Evolutionary conservation across 2,113 vertebrate genomes (phyloP), one percentile per base, ranked within the genome.

Genomic region (Microtus pennsylvanicus): DNA sequence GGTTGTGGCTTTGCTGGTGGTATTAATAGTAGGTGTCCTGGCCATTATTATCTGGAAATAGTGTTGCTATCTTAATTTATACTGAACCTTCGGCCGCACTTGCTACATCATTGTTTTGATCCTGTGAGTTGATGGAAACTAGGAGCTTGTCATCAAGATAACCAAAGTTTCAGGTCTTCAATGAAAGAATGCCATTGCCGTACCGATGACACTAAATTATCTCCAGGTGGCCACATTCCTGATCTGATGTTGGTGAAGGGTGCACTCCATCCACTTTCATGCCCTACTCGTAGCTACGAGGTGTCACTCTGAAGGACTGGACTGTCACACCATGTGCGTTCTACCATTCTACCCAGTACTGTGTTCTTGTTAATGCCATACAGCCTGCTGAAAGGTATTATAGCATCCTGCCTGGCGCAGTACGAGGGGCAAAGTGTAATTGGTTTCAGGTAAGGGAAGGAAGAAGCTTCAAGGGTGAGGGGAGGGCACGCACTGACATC

Each of bases 321-420:
- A 28, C n/a, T 93, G 63, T 77, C 50, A 55, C 45, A 61, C 11
- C 26, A 0, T 28, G 24, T 67, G 21, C 26, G 35, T 65, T 63
- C 35, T 47, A 74, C 17, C 38, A 19, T 75, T 63, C 22, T 47
- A 74, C 10, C 45, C n/a, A 14, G 47, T 91, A 7, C 33, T 77
- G n/a, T 42, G n/a, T 94, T 86, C 91, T 96, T 92, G 92, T 94
- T 93, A 95, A 89, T 75, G 85, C 76, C 47, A 35, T 70, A 80
- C 86, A 89, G 96, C 78, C 92, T 90, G 74, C 63, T 89, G 90
- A 82, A 89, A 96, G 97, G 93, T 92, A 47, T 83, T 83, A 65
- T 33, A 77, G 10, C 80, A 90, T 87, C 78, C 38, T 70, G 47
- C 91, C 82, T 91, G 89, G 67, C 86, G 91, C 77, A 45, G 58